Evolutionary conservation across 35 echinoderm and acorn worm species (phyloP), one percentile per base, ranked within the genome.

Genomic region (Apostichopus japonicus): DNA sequence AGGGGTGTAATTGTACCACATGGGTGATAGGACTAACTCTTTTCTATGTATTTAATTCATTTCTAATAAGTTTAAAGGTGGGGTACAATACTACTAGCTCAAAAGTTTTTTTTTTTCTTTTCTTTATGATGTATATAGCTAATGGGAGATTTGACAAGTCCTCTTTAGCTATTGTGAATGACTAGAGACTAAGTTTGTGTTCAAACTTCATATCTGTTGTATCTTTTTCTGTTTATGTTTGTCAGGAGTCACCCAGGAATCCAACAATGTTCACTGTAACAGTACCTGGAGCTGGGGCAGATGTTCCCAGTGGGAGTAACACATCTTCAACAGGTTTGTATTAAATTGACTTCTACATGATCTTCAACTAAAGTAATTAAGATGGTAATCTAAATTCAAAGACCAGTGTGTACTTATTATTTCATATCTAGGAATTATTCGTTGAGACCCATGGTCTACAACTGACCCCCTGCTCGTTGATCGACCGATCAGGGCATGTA

Each of bases 221-320:
- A 23, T 90, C 13, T 77, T 79, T 15, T 79, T 56, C 71, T 25
- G n/a, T 91, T 24, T 79, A 21, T 79, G 19, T 8, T 59, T 55
- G 6, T 79, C 90, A 91, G 90, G 90, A 91, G 23, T 73, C 77
- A 59, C 90, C 90, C 6, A 77, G 73, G 72, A 91, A 54, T 24
- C 90, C 90, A 5, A 82, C 54, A 56, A 78, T 91, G 71, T 78
- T 79, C 71, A 79, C 77, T 56, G 76, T 79, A 6, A 91, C 71
- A 10, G 90, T 91, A 23, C 90, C 90, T 53, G 90, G 90, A 5
- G 90, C 90, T 24, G 90, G 90, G 23, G 90, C 90, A 78, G 90
- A 91, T 58, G 90, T 77, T 53, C 72, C 72, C 10, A 79, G 90
- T 79, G 76, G 71, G 7, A 79, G 90, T 14, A 79, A 67, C 61